Evolutionary conservation across 2,888 invertebrate genomes (phyloP).

Genomic region (Ormyrus pomaceus): DNA sequence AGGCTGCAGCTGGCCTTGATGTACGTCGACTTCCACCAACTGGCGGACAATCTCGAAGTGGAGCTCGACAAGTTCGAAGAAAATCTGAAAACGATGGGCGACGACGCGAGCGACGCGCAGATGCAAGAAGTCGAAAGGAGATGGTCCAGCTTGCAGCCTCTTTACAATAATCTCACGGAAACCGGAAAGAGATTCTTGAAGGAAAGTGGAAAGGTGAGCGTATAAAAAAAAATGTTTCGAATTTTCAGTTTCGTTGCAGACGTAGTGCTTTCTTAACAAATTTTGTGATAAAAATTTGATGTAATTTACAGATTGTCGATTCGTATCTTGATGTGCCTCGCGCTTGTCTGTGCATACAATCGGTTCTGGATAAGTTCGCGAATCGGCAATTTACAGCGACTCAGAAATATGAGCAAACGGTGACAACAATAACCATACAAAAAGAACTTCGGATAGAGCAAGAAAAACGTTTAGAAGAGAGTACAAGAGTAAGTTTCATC

Average conservation of each 20-base stretch:
- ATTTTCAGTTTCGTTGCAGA: too few species aligned
- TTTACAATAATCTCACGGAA: slow-evolving; percentile 82
- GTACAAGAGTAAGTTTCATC: slow-evolving; percentile 73
- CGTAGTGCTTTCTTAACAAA: background rate
- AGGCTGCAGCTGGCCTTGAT: slow-evolving; percentile 82
- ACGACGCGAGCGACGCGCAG: slow-evolving; percentile 77
- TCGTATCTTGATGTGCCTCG: slow-evolving; percentile 83
- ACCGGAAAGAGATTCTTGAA: slow-evolving; percentile 83
- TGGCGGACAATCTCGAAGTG: slow-evolving; percentile 81
- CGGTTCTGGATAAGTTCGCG: slow-evolving; percentile 82
- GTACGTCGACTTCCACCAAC: slow-evolving; percentile 85
- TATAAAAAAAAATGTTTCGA: too few species aligned
- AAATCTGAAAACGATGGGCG: slow-evolving; percentile 77
- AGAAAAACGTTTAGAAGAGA: slow-evolving; percentile 76
- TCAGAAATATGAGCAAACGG: slow-evolving; percentile 84
- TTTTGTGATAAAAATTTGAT: background rate
- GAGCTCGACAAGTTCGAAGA: slow-evolving; percentile 83
- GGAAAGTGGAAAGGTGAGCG: slow-evolving; percentile 78
- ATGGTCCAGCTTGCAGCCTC: slow-evolving; percentile 81
- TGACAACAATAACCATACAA: slow-evolving; percentile 79
- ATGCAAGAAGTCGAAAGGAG: slow-evolving; percentile 79
- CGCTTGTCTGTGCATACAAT: slow-evolving; percentile 82
- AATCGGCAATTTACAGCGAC: slow-evolving; percentile 81
- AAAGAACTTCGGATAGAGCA: slow-evolving; percentile 74
- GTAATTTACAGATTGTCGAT: slow-evolving; percentile 78